Percentiles rank a stretch among this genome's conserved stretches.
Conservation (phyloP, 2,797 vertebrate species). For the Brachyrhaphis roseni region DNA sequence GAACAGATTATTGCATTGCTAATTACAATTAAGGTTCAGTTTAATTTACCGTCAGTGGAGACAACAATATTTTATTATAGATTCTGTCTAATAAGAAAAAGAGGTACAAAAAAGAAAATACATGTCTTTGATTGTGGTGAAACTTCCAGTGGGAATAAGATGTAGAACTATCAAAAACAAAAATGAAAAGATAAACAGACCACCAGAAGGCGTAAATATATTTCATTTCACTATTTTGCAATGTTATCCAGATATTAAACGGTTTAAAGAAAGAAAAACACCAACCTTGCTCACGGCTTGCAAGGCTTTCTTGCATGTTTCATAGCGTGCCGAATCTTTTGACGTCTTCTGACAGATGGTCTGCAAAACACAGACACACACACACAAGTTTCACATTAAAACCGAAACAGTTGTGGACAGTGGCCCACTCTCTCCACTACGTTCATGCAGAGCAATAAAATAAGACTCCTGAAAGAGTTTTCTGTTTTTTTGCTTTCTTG, state of each 20-base stretch:
- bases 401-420: neutral
- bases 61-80: neutral
- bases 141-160: neutral
- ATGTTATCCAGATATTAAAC: neutral
- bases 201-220: no score
- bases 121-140: neutral
- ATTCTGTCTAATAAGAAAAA: no score
- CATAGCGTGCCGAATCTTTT: slow-evolving; percentile 87
- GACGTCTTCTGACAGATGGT: slow-evolving; percentile 97
- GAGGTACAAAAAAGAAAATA: no score
- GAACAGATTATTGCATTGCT: neutral
- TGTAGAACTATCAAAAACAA: neutral
- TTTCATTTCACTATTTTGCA: neutral
- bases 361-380: slow-evolving; percentile 75
- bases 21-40: neutral
- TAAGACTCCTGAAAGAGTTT: neutral
- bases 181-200: neutral
- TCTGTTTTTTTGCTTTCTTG: neutral
- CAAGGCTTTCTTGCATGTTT: slow-evolving; percentile 88
- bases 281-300: slow-evolving; percentile 95
- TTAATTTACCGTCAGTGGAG: neutral
- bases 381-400: neutral
- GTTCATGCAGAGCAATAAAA: neutral
- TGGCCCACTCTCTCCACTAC: slow-evolving; percentile 6
- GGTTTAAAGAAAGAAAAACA: neutral